These are phyloP conservation scores for Drosophila navojoa DNA, from an alignment of 1,140 invertebrate genomes.

Conservation along the genomic window DNA sequence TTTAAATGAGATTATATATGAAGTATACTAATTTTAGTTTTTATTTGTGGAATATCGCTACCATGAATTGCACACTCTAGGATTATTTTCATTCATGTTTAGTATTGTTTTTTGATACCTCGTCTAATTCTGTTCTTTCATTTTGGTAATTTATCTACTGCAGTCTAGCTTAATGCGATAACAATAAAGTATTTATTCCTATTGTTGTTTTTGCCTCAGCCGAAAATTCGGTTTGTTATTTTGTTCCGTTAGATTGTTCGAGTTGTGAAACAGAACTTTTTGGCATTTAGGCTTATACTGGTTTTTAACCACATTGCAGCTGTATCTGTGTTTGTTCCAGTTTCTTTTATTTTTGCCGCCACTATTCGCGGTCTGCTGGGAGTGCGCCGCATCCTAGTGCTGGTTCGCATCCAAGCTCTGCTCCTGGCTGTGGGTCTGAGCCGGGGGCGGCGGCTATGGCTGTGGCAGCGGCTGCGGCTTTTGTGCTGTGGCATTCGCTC, in stretches of 20 bases:
- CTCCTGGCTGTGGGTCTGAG: not conserved
- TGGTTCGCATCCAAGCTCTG: no score
- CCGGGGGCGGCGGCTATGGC: slow-evolving; percentile 6
- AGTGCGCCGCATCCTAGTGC: not conserved
- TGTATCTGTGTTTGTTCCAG: slow-evolving; percentile 5
- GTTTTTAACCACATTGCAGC: slow-evolving; percentile 21
- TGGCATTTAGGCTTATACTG: slow-evolving; percentile 13
- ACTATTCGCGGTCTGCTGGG: slow-evolving; percentile 15
- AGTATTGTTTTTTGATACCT: no score
- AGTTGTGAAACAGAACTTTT: slow-evolving; percentile 13
- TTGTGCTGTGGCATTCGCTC: slow-evolving; percentile 69
- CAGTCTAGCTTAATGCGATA: no score
- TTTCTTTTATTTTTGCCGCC: slow-evolving; percentile 2
- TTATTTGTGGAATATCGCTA: no score
- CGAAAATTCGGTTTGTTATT: not conserved
- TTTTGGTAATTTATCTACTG: no score
- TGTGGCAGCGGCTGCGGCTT: slow-evolving; percentile 30
- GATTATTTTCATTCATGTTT: no score
- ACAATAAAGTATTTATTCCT: not conserved
- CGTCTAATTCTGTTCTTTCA: no score
- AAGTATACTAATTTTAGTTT: no score
- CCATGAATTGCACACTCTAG: no score
- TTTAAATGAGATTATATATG: no score
- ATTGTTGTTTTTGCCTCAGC: not conserved
- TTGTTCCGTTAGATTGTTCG: not conserved